These are phyloP conservation scores for Lobophora halterata DNA, from an alignment of 2,888 invertebrate genomes.

Conservation along the genomic window DNA sequence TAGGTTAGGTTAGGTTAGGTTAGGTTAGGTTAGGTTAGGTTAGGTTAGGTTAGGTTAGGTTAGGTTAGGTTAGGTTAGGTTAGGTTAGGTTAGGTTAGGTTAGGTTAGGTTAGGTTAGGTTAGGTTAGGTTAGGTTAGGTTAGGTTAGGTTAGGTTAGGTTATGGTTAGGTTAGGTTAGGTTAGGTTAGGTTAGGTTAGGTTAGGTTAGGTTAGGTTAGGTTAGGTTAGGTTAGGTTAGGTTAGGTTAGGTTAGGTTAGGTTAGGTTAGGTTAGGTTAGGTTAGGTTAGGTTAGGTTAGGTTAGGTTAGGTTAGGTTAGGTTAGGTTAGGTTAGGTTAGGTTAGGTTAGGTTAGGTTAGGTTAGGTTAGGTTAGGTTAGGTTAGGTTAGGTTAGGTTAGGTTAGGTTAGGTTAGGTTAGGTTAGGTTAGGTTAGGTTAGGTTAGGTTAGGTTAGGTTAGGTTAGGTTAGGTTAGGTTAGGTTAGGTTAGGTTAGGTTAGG, in stretches of 20 bases:
- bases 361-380: constrained; percentile 30
- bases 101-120: constrained; percentile 25
- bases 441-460: constrained; percentile 14
- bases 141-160: constrained; percentile 29
- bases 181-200: constrained; percentile 33
- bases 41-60: constrained; percentile 26
- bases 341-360: constrained; percentile 30
- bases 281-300: constrained; percentile 34
- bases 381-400: constrained; percentile 26
- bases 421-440: constrained; percentile 11
- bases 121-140: constrained; percentile 34
- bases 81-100: constrained; percentile 17
- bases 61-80: constrained; percentile 20
- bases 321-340: constrained; percentile 29
- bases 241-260: constrained; percentile 34
- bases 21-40: constrained; percentile 30
- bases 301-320: constrained; percentile 32
- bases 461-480: constrained; percentile 13
- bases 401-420: constrained; percentile 12
- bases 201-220: constrained; percentile 33
- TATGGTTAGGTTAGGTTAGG: constrained; percentile 32
- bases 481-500: constrained; percentile 25
- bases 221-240: constrained; percentile 34
- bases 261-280: constrained; percentile 31
- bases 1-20: constrained; percentile 10